Evolutionary conservation across 2,888 invertebrate species (phyloP), one percentile per base, ranked within the genome.

Genomic region (Epiblema foenella): DNA sequence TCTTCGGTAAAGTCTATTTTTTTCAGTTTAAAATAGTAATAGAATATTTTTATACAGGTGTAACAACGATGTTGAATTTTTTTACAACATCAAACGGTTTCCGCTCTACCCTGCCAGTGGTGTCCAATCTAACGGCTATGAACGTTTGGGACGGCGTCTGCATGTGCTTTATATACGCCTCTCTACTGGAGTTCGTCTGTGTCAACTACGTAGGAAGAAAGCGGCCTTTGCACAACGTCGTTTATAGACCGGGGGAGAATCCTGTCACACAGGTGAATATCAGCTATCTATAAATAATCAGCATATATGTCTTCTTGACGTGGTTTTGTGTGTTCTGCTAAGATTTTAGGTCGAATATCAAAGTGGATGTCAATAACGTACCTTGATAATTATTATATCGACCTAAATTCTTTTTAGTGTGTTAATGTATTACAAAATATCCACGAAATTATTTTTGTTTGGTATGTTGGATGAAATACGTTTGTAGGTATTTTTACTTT

Each of bases 51-150:
- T 72, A 88, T 85, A 77, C 94, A 97, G 98, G 98, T 93, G 98
- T 98, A 86, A 98, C 98, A 83, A 98, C 98, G 91, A 98, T 98
- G 98, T 96, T 98, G 96, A 98, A 98, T 95, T 98, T 98, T 95
- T 98, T 98, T 96, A 98, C 98, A 82, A 98, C 98, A 86, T 98
- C 98, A 80, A 98, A 97, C 88, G 97, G 97, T 83, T 98, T 98
- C 94, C 96, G 98, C 85, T 97, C 97, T 81, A 98, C 98, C 65
- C 94, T 98, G 84, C 98, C 98, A 24, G 98, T 98, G 80, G 98
- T 98, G 75, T 98, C 98, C 68, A 98, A 98, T 91, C 91, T 98
- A 82, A 98, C 98, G 68, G 98, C 98, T 57, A 98, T 98, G 98
- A 98, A 98, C 93, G 97, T 98, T 65, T 98, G 98, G 98, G 98